Evolutionary conservation across 2,888 invertebrate species (phyloP).

Genomic region (Latrodectus elegans): DNA sequence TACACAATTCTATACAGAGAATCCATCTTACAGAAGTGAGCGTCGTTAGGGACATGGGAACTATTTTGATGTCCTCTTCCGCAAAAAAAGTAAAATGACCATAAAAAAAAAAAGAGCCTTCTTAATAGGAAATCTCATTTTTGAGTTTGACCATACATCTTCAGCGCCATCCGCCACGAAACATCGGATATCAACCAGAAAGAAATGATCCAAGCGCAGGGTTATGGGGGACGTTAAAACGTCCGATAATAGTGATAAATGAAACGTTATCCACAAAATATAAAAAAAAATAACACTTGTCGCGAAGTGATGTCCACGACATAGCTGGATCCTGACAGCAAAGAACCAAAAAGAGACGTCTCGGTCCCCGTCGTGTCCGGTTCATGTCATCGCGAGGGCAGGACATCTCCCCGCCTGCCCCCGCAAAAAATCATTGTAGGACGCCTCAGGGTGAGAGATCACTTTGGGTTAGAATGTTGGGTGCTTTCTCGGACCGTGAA

Average conservation of each 20-base stretch:
- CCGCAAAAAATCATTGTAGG: conserved; percentile 27
- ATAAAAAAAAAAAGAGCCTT: background rate
- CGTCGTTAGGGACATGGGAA: too few species aligned
- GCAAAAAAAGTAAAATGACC: background rate
- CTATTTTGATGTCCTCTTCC: too few species aligned
- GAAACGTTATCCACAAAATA: conserved; percentile 4
- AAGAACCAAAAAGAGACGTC: conserved; percentile 1
- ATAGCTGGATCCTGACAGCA: conserved; percentile 21
- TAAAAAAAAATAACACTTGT: conserved; percentile 5
- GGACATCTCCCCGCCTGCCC: background rate
- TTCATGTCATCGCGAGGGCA: conserved; percentile 32
- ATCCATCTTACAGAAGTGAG: too few species aligned
- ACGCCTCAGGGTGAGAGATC: conserved; percentile 46
- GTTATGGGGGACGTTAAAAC: conserved; percentile 42
- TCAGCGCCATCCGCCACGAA: background rate
- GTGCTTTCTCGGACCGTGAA: conserved; percentile 41
- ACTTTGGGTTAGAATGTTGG: conserved; percentile 3
- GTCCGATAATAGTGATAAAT: conserved; percentile 61
- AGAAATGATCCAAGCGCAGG: conserved; percentile 31
- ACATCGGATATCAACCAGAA: conserved; percentile 4
- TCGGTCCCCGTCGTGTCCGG: conserved; percentile 43
- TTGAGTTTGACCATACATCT: conserved; percentile 23
- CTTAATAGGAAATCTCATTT: conserved; percentile 15
- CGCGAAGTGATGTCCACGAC: conserved; percentile 31
- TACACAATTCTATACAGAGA: too few species aligned